Evolutionary conservation across 2,113 vertebrate species (phyloP).

Genomic region (Apteryx mantelli): DNA sequence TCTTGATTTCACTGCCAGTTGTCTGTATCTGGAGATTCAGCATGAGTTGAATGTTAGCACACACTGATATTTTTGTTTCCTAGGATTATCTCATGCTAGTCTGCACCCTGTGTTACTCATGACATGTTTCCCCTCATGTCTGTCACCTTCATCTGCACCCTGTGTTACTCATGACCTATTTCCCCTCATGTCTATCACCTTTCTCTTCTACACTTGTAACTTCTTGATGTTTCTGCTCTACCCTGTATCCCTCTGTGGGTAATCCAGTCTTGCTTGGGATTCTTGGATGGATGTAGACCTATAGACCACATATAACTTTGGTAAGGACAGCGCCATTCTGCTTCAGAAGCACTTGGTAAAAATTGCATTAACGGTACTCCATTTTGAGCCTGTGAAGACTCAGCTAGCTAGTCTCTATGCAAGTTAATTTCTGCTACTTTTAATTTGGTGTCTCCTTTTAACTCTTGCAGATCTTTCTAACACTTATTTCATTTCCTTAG

Average conservation of each 20-base stretch:
- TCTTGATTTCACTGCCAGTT: background rate
- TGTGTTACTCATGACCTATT: fast-evolving
- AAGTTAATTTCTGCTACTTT: background rate
- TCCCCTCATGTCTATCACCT: background rate
- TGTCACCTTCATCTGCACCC: background rate
- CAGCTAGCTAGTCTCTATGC: conserved; percentile 10
- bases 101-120: fast-evolving
- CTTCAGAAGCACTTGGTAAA: background rate
- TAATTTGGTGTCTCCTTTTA: conserved; percentile 42
- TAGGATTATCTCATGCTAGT: background rate
- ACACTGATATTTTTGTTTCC: background rate
- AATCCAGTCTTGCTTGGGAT: background rate
- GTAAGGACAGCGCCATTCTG: background rate
- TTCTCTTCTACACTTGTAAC: fast-evolving
- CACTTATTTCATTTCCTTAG: conserved; percentile 44
- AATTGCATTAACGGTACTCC: background rate
- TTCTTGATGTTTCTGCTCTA: background rate
- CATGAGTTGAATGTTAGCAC: background rate
- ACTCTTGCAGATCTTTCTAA: conserved; percentile 51
- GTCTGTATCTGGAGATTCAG: background rate
- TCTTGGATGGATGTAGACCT: background rate
- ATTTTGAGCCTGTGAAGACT: background rate
- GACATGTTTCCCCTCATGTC: background rate
- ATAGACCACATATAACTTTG: background rate
- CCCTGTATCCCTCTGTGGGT: background rate